These are phyloP conservation scores for Drosophila affinis DNA, from an alignment of 2,888 invertebrate genomes.

Conservation along the genomic window DNA sequence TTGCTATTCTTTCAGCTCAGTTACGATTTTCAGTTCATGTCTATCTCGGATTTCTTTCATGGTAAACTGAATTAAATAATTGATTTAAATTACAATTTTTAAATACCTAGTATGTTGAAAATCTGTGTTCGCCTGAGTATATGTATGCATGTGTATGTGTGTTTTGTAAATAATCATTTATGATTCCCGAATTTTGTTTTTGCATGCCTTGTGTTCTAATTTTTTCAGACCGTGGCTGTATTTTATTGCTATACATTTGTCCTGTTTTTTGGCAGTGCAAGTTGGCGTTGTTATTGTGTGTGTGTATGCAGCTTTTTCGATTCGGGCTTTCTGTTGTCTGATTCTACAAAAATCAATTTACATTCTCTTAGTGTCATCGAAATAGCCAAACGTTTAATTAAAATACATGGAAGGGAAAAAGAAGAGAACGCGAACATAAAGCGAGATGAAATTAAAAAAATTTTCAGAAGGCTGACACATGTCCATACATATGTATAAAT, in stretches of 20 bases:
- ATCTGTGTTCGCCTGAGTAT: slow-evolving; percentile 20
- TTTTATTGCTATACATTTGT: slow-evolving; percentile 45
- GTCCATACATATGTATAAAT: not conserved
- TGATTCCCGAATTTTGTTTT: slow-evolving; percentile 32
- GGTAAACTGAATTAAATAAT: slow-evolving; percentile 59
- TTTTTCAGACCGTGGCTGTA: slow-evolving; percentile 24
- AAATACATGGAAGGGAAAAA: not conserved
- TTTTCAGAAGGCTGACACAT: slow-evolving; percentile 18
- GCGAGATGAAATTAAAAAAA: slow-evolving; percentile 22
- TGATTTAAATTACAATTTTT: slow-evolving; percentile 53
- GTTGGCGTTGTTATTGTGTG: slow-evolving; percentile 28
- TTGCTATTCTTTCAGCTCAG: slow-evolving; percentile 10
- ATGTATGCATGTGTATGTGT: slow-evolving; percentile 3
- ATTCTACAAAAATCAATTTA: slow-evolving; percentile 23
- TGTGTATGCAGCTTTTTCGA: slow-evolving; percentile 32
- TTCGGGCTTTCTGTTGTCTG: not conserved
- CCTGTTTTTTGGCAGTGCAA: slow-evolving; percentile 68
- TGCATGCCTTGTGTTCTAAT: slow-evolving; percentile 25
- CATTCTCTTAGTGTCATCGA: not conserved
- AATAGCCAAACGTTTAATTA: not conserved
- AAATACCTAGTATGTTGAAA: slow-evolving; percentile 63
- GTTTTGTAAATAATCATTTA: slow-evolving; percentile 19
- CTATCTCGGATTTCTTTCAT: slow-evolving; percentile 43
- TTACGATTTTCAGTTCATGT: slow-evolving; percentile 23
- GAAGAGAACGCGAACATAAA: not conserved